Base-by-base conservation (phyloP, 2,113 vertebrate genomes). In the Chitala chitala region DNA sequence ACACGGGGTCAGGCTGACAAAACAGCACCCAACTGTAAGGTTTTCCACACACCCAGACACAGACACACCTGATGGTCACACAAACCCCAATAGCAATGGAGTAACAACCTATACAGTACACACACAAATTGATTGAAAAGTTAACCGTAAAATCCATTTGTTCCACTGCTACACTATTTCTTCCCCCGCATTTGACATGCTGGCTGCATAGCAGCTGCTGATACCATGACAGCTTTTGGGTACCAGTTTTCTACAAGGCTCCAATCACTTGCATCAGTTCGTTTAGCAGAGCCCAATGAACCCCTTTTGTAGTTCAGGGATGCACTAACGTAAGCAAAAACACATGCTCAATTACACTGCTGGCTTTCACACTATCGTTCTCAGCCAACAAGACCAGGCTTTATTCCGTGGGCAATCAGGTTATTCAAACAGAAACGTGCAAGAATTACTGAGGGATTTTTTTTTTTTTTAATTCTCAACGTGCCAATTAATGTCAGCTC, bases 1-100 rank as follows among this genome's bases (percentile, higher is more conserved):
- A 68, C 56, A 50, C 63, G 70, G 46, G 48, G 68, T 58, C 76
- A 71, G 63, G 68, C 44, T 75, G 72, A 59, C 68, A 31, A 72
- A 78, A 77, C 29, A 29, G 22, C 55, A 31, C 13, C 55, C 5
- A 8, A 55, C 29, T 26, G 15, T 9, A 40, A 69, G 22, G 4
- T 29, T 38, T 58, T 22, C 31, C 50, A 20, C 54, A 20, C 54
- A 20, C 15, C 15, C 15, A n/a, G n/a, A n/a, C n/a, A n/a, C n/a
- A n/a, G n/a, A n/a, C n/a, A n/a, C n/a, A n/a, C n/a, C n/a, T n/a
- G n/a, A n/a, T n/a, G n/a, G n/a, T n/a, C n/a, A n/a, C n/a, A n/a
- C n/a, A n/a, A n/a, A n/a, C n/a, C n/a, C n/a, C n/a, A n/a, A n/a
- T n/a, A n/a, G n/a, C n/a, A n/a, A n/a, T n/a, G n/a, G n/a, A n/a